Percentiles rank a stretch among this genome's conserved stretches.
phyloP scores from a whole-genome alignment of 2,888 invertebrate genomes.

The Argyresthia albistria region DNA sequence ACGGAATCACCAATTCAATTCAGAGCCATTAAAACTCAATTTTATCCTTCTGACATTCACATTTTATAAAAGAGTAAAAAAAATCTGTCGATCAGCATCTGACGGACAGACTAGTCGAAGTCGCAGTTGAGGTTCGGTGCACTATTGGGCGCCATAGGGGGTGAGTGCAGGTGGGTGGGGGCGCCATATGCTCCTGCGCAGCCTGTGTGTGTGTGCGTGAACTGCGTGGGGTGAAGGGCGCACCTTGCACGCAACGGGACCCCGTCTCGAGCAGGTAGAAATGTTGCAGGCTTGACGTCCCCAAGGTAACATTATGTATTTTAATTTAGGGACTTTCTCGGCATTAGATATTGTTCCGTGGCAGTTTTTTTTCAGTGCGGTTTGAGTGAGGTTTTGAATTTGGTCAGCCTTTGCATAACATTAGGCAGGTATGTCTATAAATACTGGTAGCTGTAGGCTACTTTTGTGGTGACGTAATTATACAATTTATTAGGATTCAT shows the following conservation, averaged over 20 bases:
- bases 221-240: constrained; percentile 30
- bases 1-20: neutral
- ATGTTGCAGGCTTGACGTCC: constrained; percentile 9
- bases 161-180: constrained; percentile 22
- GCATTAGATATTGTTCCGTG: too few relatives aligned
- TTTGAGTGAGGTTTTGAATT: too few relatives aligned
- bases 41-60: constrained; percentile 8
- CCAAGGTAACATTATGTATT: too few relatives aligned
- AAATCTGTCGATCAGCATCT: constrained; percentile 58
- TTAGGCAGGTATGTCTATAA: too few relatives aligned
- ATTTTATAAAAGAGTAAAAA: constrained; percentile 25
- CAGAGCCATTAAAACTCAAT: too few relatives aligned
- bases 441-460: too few relatives aligned
- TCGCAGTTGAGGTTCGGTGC: constrained; percentile 52
- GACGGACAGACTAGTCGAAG: constrained; percentile 31
- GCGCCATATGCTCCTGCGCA: constrained; percentile 29
- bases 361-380: too few relatives aligned
- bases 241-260: constrained; percentile 70
- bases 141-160: constrained; percentile 32
- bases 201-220: constrained; percentile 11
- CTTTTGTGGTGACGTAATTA: too few relatives aligned
- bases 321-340: too few relatives aligned
- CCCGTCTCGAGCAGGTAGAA: constrained; percentile 56
- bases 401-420: too few relatives aligned
- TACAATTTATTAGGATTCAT: too few relatives aligned